These are phyloP conservation scores for Chrysodeixis includens DNA, from an alignment of 2,888 invertebrate species.

Conservation along the genomic window DNA sequence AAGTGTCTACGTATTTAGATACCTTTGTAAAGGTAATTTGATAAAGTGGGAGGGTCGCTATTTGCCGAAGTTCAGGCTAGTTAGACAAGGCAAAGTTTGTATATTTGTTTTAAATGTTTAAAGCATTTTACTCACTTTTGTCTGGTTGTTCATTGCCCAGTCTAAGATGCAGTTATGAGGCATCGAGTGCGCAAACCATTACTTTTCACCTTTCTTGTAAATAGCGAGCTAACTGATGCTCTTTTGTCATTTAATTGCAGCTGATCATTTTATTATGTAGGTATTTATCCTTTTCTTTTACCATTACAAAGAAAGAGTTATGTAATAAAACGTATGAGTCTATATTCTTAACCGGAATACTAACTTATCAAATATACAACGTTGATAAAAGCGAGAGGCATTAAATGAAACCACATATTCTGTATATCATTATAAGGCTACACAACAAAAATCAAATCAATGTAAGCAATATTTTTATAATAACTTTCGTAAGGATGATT, in stretches of 20 bases:
- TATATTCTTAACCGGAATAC: too few species aligned
- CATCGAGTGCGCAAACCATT: conserved; percentile 21
- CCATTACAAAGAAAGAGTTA: conserved; percentile 17
- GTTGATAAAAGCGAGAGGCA: too few species aligned
- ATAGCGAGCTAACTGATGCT: conserved; percentile 28
- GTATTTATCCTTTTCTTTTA: conserved; percentile 33
- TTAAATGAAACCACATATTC: too few species aligned
- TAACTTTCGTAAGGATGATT: too few species aligned
- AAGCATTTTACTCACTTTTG: conserved; percentile 9
- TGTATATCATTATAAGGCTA: too few species aligned
- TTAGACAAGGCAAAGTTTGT: conserved; percentile 14
- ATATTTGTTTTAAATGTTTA: conserved; percentile 26
- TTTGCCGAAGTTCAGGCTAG: conserved; percentile 13
- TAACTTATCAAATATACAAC: too few species aligned
- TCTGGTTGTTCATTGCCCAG: conserved; percentile 21
- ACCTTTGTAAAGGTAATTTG: conserved; percentile 37
- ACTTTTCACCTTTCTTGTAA: conserved; percentile 38
- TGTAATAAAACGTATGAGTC: neutral
- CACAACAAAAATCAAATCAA: too few species aligned
- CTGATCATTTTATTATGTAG: conserved; percentile 27
- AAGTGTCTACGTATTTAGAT: conserved; percentile 13
- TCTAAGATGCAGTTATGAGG: conserved; percentile 29
- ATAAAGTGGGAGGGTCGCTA: conserved; percentile 24
- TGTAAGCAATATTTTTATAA: too few species aligned
- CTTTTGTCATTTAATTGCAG: conserved; percentile 45